Conservation (phyloP, 2,797 vertebrate genomes). For the Sebastes trivittatus region DNA sequence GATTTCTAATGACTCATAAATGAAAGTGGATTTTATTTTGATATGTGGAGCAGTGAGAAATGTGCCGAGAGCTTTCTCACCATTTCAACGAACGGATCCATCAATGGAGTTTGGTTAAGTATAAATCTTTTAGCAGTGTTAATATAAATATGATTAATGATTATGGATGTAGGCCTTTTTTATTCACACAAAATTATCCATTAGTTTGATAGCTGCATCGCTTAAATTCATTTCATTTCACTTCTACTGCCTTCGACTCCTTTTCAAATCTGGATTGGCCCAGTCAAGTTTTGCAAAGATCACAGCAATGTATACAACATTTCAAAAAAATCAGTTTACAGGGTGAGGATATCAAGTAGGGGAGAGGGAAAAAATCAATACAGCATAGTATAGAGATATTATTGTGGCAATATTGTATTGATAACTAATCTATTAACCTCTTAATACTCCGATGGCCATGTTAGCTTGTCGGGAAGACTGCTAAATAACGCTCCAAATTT, state of each 20-base stretch:
- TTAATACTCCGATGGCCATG: too few species aligned
- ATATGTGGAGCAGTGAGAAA: slow-evolving; percentile 20
- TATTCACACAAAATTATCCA: slow-evolving; percentile 11
- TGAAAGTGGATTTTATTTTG: slow-evolving; percentile 39
- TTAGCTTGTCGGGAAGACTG: too few species aligned
- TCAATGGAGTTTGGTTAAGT: slow-evolving; percentile 16
- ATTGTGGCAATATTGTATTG: too few species aligned
- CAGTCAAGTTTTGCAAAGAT: neutral
- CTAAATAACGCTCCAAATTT: too few species aligned
- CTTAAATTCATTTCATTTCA: neutral
- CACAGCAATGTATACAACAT: neutral
- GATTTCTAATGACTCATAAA: slow-evolving; percentile 44
- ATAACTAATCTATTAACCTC: too few species aligned
- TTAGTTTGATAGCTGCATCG: slow-evolving; percentile 18
- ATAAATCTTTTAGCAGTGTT: slow-evolving; percentile 45
- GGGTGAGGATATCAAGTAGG: neutral
- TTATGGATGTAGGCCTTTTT: slow-evolving; percentile 12
- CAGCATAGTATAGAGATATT: too few species aligned
- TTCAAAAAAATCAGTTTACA: neutral
- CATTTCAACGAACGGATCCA: slow-evolving; percentile 36
- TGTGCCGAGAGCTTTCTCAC: slow-evolving; percentile 20
- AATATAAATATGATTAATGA: slow-evolving; percentile 56
- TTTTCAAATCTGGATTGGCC: neutral
- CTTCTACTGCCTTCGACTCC: neutral
- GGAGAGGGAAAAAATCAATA: too few species aligned